Percentiles rank a stretch among this genome's conserved stretches.
These are phyloP conservation scores for Pherbina coryleti DNA, from an alignment of 2,888 invertebrate genomes.

Conservation along the genomic window DNA sequence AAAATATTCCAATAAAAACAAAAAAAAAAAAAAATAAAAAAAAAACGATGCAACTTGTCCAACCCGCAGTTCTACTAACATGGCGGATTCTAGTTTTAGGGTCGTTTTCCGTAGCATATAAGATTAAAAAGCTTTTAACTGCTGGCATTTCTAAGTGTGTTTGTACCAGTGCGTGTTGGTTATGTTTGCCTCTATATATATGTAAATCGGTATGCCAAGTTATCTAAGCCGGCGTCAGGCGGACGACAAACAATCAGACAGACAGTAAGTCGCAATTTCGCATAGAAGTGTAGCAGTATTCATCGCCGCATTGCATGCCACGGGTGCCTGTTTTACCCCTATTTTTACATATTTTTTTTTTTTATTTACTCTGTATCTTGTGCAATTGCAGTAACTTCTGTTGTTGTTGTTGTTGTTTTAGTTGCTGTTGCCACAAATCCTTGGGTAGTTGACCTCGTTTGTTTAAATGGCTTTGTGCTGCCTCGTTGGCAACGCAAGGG, in stretches of 20 bases:
- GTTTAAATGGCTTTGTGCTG: slow-evolving; percentile 27
- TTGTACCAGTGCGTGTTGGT: neutral
- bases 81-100: neutral
- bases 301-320: neutral
- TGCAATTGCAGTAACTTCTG: neutral
- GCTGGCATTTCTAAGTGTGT: neutral
- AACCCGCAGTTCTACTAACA: slow-evolving; percentile 21
- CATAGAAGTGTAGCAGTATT: neutral
- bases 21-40: neutral
- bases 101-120: too few relatives aligned
- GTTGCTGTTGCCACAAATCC: slow-evolving; percentile 19
- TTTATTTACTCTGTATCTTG: neutral
- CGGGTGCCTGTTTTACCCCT: neutral
- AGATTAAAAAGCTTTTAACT: too few relatives aligned
- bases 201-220: neutral
- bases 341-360: neutral
- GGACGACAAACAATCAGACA: neutral
- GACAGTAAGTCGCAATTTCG: neutral
- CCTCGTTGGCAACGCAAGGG: neutral
- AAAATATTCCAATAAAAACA: too few relatives aligned
- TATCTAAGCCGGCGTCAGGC: slow-evolving; percentile 16
- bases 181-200: neutral
- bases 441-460: slow-evolving; percentile 37
- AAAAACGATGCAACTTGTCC: neutral
- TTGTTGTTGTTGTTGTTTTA: neutral